These are phyloP conservation scores for Manis crassicaudata DNA, from an alignment of 2,797 vertebrate species.

Conservation along the genomic window DNA sequence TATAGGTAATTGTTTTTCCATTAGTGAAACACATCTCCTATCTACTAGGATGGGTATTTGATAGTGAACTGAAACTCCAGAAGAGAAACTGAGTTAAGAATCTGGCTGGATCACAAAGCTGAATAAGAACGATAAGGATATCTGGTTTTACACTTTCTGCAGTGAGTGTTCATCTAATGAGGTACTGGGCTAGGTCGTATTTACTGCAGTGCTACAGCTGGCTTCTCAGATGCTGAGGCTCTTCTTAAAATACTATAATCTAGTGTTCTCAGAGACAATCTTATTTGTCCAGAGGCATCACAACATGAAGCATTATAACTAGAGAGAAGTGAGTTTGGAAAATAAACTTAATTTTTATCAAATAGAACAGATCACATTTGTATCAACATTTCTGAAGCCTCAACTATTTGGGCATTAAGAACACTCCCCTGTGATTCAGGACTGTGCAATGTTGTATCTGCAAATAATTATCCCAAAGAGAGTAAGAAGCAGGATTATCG, in stretches of 20 bases:
- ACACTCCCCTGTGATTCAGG: slow-evolving; percentile 69
- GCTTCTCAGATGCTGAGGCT: neutral
- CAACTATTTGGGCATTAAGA: slow-evolving; percentile 58
- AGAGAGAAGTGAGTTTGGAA: slow-evolving; percentile 37
- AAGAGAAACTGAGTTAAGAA: slow-evolving; percentile 12
- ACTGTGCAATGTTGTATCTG: slow-evolving; percentile 67
- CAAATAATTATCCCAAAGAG: slow-evolving; percentile 64
- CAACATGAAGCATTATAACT: neutral
- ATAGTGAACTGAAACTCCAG: slow-evolving; percentile 39
- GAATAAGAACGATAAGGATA: neutral
- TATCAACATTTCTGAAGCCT: slow-evolving; percentile 58
- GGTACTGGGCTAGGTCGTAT: neutral
- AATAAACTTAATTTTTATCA: slow-evolving; percentile 34
- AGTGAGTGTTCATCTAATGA: neutral
- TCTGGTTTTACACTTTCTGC: neutral
- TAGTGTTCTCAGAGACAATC: neutral
- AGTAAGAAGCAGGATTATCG: slow-evolving; percentile 56
- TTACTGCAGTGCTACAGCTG: neutral
- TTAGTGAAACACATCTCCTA: slow-evolving; percentile 27
- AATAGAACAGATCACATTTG: slow-evolving; percentile 18
- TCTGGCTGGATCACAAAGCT: slow-evolving; percentile 26
- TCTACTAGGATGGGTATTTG: slow-evolving; percentile 10
- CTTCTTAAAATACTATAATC: slow-evolving; percentile 24
- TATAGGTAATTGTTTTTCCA: slow-evolving; percentile 15
- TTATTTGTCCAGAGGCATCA: slow-evolving; percentile 10